Base-by-base conservation (phyloP, 2,113 vertebrate species). In the Alligator sinensis region DNA sequence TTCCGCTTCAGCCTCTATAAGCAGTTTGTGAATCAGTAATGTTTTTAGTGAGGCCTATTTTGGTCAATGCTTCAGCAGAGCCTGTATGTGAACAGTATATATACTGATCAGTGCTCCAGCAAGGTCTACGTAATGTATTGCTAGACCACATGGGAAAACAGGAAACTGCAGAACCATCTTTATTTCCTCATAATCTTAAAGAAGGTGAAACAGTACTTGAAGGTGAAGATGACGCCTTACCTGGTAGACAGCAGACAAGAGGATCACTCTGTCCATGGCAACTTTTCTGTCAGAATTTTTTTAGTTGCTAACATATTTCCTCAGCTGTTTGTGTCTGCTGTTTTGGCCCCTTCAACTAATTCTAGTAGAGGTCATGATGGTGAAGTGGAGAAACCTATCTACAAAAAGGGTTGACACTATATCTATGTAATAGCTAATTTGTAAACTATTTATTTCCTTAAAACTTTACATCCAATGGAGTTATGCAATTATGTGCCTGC, bases 261-360 rank as follows among this genome's bases (percentile, higher is more conserved):
- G 93, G 94, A 95, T 89, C 47, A 74, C 58, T 77, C 96, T 94
- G 83, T 9, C 58, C 21, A 76, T 84, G 88, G 62, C 84, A 77
- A 64, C 24, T 62, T 61, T 25, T 80, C 25, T 68, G 4, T 21
- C 77, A 28, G 85, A 63, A 86, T 95, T 91, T 47, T 87, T 86
- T 80, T 87, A 54, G 54, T 47, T 47, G 8, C 61, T 62, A 24
- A 62, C 47, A 24, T 62, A 24, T 24, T 62, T 62, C 21, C 66
- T 93, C 88, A 77, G 19, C 80, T 86, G 54, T 86, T 93, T 87
- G 38, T 82, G 62, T n/a, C 47, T 96, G 87, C 80, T 28, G 14
- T 87, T 95, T 95, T 95, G 87, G 30, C 22, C 58, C 38, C n/a
- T 9, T 77, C 12, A 68, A 75, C 86, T 91, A 94, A 88, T 86